Conservation (phyloP, 2,888 invertebrate species). For the Mesoligia furuncula region DNA sequence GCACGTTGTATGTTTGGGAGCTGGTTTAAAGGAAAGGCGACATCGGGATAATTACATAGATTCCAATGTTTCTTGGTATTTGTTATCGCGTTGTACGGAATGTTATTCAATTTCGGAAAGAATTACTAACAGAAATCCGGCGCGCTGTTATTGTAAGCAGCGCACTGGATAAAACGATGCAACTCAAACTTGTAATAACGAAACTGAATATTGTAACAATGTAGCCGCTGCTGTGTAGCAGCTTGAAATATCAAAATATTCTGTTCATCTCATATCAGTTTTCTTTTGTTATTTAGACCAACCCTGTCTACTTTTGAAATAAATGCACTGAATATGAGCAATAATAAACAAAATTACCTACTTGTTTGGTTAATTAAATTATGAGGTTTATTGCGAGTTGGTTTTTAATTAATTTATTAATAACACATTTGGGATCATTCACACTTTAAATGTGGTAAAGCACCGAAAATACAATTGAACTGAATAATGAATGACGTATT, state of each 20-base stretch:
- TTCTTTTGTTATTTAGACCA: too few relatives aligned
- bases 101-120: background rate
- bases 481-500: background rate
- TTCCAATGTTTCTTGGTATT: constrained; percentile 50
- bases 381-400: background rate
- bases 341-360: background rate
- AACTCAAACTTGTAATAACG: background rate
- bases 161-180: too few relatives aligned
- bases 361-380: background rate
- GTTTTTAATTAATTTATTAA: background rate
- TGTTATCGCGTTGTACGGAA: constrained; percentile 29
- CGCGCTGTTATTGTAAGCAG: background rate
- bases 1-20: constrained; percentile 64
- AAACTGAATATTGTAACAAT: background rate
- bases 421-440: background rate
- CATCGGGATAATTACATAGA: background rate
- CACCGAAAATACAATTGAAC: background rate
- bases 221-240: background rate
- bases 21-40: constrained; percentile 40
- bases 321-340: constrained; percentile 11
- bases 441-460: background rate
- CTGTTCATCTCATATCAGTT: too few relatives aligned
- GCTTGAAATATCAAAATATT: background rate
- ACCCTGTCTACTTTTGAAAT: constrained; percentile 10
- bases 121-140: too few relatives aligned